These are phyloP conservation scores for Panulirus ornatus DNA, from an alignment of 1,140 invertebrate species.

Conservation along the genomic window DNA sequence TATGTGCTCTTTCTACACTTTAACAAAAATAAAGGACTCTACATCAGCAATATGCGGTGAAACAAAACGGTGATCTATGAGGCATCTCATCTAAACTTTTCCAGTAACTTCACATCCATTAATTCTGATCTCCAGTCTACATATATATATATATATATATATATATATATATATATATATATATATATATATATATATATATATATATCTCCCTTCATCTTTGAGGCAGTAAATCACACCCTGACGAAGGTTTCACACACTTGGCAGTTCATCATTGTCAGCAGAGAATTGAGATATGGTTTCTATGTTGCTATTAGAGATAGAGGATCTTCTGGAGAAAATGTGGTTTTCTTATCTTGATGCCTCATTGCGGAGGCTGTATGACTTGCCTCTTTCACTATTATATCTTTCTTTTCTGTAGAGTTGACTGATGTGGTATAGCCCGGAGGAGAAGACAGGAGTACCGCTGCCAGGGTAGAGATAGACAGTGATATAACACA, in stretches of 20 bases:
- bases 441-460: constrained; percentile 51
- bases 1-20: neutral
- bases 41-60: neutral
- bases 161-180: too few species aligned
- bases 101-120: neutral
- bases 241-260: too few species aligned
- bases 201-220: too few species aligned
- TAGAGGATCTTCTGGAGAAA: too few species aligned
- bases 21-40: constrained; percentile 6
- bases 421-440: neutral
- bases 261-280: too few species aligned
- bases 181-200: too few species aligned
- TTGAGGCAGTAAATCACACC: too few species aligned
- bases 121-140: too few species aligned
- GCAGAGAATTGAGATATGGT: neutral
- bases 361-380: too few species aligned
- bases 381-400: too few species aligned
- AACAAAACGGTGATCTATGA: neutral
- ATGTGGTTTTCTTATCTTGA: too few species aligned
- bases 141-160: too few species aligned
- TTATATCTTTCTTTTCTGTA: neutral
- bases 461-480: constrained; percentile 51
- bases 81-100: neutral
- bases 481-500: constrained; percentile 17
- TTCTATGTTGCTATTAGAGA: neutral